Evolutionary conservation across 1,140 invertebrate species (phyloP).

Genomic region (Caenorhabditis remanei): DNA sequence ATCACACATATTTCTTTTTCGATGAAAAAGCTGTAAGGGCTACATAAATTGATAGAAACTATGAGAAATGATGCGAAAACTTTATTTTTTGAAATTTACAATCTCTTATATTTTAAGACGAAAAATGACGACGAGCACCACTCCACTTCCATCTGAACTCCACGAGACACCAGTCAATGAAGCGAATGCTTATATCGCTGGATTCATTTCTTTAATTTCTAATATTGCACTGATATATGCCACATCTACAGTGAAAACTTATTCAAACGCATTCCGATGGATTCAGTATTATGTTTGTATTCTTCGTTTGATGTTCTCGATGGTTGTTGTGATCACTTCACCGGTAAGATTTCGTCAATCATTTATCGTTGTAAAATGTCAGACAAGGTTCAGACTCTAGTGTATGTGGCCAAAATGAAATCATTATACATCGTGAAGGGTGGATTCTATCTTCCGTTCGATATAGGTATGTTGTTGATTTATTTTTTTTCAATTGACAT

Average conservation of each 20-base stretch:
- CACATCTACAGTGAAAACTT: background rate
- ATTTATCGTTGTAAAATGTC: background rate
- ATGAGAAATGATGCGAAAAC: too few species aligned
- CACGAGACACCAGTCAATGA: background rate
- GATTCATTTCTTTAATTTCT: background rate
- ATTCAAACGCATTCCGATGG: slow-evolving; percentile 8
- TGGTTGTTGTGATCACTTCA: slow-evolving; percentile 1
- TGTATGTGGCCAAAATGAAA: slow-evolving; percentile 32
- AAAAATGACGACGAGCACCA: background rate
- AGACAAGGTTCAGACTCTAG: background rate
- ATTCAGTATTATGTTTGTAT: slow-evolving; percentile 1
- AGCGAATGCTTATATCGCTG: slow-evolving; percentile 28
- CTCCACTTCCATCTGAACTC: background rate
- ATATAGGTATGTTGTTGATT: slow-evolving; percentile 10
- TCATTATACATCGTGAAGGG: slow-evolving; percentile 49
- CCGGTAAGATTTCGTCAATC: background rate
- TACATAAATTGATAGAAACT: too few species aligned
- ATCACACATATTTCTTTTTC: too few species aligned
- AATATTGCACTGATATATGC: slow-evolving; percentile 2
- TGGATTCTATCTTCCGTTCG: slow-evolving; percentile 23
- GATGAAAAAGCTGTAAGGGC: too few species aligned
- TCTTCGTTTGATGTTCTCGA: background rate
- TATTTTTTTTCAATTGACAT: too few species aligned
- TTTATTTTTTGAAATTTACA: background rate
- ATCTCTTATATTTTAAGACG: background rate